Evolutionary conservation across 2,113 vertebrate species (phyloP), one percentile per base, ranked within the genome.

Genomic region (Geococcyx californianus): DNA sequence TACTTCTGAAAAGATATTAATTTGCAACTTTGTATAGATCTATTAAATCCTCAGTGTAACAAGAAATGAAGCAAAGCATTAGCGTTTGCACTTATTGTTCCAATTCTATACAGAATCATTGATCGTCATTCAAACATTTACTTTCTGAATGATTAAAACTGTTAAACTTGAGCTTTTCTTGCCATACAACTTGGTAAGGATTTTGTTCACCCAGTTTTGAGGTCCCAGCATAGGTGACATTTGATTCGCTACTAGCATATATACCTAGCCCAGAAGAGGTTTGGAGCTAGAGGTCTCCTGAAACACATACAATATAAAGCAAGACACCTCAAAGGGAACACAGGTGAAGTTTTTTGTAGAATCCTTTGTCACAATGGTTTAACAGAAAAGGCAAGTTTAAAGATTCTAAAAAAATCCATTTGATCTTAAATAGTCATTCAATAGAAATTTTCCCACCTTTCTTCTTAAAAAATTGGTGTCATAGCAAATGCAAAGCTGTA

Each of bases 81-180:
- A 94, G 47, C 11, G 2, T 86, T 93, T 83, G 26, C 40, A 31
- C n/a, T 68, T 87, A 29, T 0, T 86, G 38, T 91, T 87, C 87
- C 42, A 84, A 19, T 16, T 84, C 33, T 63, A 14, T 56, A 42
- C 18, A 36, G 40, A 52, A 67, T 77, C 59, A 91, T 92, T 95
- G 77, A 90, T 89, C 80, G 83, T 80, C 49, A 56, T 90, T 84
- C 76, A 90, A 90, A 83, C n/a, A 73, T 85, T 84, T 83, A 72
- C 54, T 79, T 62, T 76, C 13, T 70, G 64, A 81, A 66, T 89
- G 60, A 91, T 82, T 87, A 38, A 84, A 62, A 69, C 54, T 44
- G 28, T 83, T 73, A 94, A 91, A 91, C 2, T 9, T 75, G 34
- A 73, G 58, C 9, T 67, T 90, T 70, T 69, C 17, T 84, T 87